A percentile compares a stretch with the other conserved stretches of the same genome.
These are phyloP conservation scores for Troglohyphantes excavatus DNA, from an alignment of 2,888 invertebrate genomes.

Conservation along the genomic window DNA sequence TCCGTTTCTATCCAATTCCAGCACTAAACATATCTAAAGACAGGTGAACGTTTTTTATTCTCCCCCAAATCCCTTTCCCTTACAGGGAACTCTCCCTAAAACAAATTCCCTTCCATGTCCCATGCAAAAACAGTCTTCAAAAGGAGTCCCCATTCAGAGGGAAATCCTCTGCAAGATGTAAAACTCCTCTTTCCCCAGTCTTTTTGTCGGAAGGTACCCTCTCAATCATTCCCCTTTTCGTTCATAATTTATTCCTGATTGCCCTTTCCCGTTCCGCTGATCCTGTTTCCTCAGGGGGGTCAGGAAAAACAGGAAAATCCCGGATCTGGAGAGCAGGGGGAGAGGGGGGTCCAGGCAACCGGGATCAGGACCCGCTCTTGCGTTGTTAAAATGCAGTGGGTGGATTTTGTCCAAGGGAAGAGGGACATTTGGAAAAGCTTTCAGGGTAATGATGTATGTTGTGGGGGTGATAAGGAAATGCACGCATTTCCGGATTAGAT, in stretches of 20 bases:
- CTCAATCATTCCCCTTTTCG: slow-evolving; percentile 70
- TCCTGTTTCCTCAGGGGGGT: slow-evolving; percentile 52
- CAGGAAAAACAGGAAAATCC: not conserved
- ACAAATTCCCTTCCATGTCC: slow-evolving; percentile 23
- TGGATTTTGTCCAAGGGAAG: slow-evolving; percentile 18
- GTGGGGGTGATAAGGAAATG: not conserved
- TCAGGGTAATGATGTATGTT: slow-evolving; percentile 28
- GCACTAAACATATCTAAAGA: not conserved
- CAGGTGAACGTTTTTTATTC: not conserved
- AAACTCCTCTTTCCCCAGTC: slow-evolving; percentile 41
- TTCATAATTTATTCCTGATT: slow-evolving; percentile 78
- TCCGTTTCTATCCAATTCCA: not conserved
- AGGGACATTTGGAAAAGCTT: not conserved
- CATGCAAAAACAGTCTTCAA: not conserved
- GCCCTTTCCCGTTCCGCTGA: slow-evolving; percentile 50
- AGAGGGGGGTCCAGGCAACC: slow-evolving; percentile 22
- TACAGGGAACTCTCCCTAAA: not conserved
- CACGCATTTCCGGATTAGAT: not conserved
- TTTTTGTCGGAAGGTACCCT: slow-evolving; percentile 66
- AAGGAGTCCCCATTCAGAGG: slow-evolving; percentile 44
- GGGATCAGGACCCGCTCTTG: slow-evolving; percentile 24
- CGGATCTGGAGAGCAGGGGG: not conserved
- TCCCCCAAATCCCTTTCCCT: not conserved
- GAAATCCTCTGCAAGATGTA: slow-evolving; percentile 60
- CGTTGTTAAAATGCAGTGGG: slow-evolving; percentile 38